These are phyloP conservation scores for Mesorhabditis sp. DNA, from an alignment of 2,888 invertebrate species.

Conservation along the genomic window DNA sequence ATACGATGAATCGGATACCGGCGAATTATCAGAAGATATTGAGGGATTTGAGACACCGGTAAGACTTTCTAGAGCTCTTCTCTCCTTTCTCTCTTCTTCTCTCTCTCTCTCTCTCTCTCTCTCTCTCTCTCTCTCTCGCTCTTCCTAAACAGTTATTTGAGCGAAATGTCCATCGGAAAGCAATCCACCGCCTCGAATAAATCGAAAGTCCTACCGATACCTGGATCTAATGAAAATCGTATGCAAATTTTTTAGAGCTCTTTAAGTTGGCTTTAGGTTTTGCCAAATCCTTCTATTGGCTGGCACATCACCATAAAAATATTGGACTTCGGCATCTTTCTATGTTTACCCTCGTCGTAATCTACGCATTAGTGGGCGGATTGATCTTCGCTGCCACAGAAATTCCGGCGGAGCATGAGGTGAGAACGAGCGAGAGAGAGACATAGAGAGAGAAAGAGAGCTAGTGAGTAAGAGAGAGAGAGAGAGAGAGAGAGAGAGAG, in stretches of 20 bases:
- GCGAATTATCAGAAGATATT: background rate
- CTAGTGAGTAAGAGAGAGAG: too few relatives aligned
- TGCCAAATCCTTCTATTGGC: background rate
- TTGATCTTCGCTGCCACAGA: background rate
- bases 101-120: too few relatives aligned
- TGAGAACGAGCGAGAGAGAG: background rate
- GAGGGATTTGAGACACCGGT: background rate
- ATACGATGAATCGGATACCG: constrained; percentile 5
- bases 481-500: too few relatives aligned
- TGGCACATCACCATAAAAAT: constrained; percentile 1
- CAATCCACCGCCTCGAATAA: background rate
- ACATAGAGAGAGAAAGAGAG: background rate
- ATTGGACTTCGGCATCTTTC: background rate
- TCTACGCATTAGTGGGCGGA: constrained; percentile 2
- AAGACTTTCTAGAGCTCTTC: background rate
- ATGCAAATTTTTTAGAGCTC: background rate
- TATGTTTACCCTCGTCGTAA: background rate
- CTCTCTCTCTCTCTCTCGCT: too few relatives aligned
- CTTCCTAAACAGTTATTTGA: background rate
- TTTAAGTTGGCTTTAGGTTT: background rate
- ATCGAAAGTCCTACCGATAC: constrained; percentile 1
- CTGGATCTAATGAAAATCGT: constrained; percentile 4
- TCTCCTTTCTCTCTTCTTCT: too few relatives aligned
- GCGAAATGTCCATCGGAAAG: background rate
- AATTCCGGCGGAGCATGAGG: background rate